Base-by-base conservation (phyloP, 2,888 invertebrate genomes). In the Drosophila paramelanica region DNA sequence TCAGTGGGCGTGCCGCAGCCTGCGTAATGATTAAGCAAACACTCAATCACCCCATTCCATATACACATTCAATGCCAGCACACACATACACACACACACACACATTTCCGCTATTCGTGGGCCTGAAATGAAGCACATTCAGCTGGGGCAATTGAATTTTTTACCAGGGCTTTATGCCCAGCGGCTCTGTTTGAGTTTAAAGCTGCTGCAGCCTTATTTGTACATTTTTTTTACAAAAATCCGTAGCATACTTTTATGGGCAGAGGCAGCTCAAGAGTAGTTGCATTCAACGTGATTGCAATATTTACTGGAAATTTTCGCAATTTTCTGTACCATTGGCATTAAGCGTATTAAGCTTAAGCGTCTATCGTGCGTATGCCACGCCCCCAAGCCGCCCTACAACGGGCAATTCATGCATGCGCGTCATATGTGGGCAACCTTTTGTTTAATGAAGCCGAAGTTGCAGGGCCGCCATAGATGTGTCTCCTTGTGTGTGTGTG, bases 391-490 rank as follows among this genome's bases (percentile, higher is more conserved):
- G 8, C 46, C n/a, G 31, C 33, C 31, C 11, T 36, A 14, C 4
- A 14, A 11, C 14, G 36, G 41, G 17, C 70, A 76, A 60, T 67
- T 58, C 64, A 60, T 72, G 71, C 64, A 69, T 80, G 64, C 62
- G 74, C 67, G 70, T 66, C 75, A 71, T 67, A 77, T 77, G 71
- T 60, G 64, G 69, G 68, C 56, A 72, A 73, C 73, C 81, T 81
- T 85, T 88, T 88, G 85, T 85, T 85, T 68, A 83, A 85, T 85
- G 88, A 88, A 85, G 86, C 88, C 67, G 68, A 85, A 88, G 86
- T 81, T 88, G 72, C 65, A 71, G 73, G 50, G 57, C 70, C 51
- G 53, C 50, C 58, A 49, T 58, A 62, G 49, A 51, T 49, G 46
- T 60, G 27, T 51, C 33, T 56, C 13, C 25, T 6, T 43, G 23